Evolutionary conservation across 1,140 invertebrate genomes (phyloP).

Genomic region (Rhopalosiphum maidis): DNA sequence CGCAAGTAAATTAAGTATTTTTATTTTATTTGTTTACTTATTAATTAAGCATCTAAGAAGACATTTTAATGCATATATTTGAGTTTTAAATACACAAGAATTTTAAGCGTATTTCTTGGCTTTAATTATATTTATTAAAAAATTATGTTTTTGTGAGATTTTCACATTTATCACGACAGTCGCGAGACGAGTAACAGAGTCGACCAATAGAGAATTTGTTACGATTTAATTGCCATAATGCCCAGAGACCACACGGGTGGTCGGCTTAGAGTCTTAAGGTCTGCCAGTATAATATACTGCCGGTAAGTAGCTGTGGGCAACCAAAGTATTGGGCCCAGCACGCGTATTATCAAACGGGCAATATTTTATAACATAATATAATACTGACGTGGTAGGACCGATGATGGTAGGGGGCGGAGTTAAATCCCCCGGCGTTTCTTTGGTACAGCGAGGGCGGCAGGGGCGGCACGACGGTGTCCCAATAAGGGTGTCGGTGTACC

Average conservation of each 20-base stretch:
- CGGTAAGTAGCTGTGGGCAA: not conserved
- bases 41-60: not conserved
- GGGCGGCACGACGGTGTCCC: conserved; percentile 49
- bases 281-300: not conserved
- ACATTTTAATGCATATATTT: not conserved
- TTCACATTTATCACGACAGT: not conserved
- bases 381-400: conserved; percentile 53
- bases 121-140: not conserved
- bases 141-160: not conserved
- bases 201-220: not conserved
- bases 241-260: no score
- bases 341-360: not conserved
- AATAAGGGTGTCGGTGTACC: conserved; percentile 41
- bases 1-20: not conserved
- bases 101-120: not conserved
- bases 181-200: not conserved
- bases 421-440: not conserved
- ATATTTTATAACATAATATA: not conserved
- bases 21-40: not conserved
- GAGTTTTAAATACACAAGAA: not conserved
- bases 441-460: conserved; percentile 44
- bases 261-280: not conserved
- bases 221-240: not conserved
- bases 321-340: not conserved
- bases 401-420: conserved; percentile 17